phyloP scores from a whole-genome alignment of 2,113 vertebrate species.

The Catagonus wagneri region DNA sequence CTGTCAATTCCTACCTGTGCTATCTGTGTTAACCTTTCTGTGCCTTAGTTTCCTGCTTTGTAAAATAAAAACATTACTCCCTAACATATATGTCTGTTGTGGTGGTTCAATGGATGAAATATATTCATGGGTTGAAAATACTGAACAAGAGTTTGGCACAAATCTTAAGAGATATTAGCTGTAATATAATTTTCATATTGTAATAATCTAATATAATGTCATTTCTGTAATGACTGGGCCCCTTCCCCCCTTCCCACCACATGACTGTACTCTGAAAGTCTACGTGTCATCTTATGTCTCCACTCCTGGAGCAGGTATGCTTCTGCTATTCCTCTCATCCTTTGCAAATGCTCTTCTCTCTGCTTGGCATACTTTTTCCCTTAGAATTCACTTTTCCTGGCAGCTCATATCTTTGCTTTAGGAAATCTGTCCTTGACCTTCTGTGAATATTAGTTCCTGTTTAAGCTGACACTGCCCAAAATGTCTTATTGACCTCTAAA shows the following conservation, averaged over 20 bases:
- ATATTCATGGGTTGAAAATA: neutral
- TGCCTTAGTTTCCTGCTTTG: neutral
- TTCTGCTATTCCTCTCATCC: neutral
- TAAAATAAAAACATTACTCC: neutral
- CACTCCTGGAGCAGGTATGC: neutral
- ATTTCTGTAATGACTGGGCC: neutral
- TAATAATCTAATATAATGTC: neutral
- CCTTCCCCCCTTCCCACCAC: neutral
- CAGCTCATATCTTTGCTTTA: neutral
- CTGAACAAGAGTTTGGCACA: neutral
- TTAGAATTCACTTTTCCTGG: neutral
- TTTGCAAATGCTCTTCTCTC: neutral
- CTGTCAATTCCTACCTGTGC: neutral
- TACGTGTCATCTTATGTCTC: neutral
- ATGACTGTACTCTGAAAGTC: neutral
- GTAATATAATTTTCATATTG: neutral
- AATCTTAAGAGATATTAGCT: neutral
- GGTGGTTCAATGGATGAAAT: neutral
- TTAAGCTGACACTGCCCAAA: neutral
- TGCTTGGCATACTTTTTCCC: neutral
- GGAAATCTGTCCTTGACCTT: neutral
- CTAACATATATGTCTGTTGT: neutral
- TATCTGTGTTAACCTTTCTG: neutral
- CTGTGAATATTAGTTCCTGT: neutral
- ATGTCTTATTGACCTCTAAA: slow-evolving; percentile 3